Evolutionary conservation across 2,113 vertebrate genomes (phyloP), one percentile per base, ranked within the genome.

Genomic region (Ciconia stormi): DNA sequence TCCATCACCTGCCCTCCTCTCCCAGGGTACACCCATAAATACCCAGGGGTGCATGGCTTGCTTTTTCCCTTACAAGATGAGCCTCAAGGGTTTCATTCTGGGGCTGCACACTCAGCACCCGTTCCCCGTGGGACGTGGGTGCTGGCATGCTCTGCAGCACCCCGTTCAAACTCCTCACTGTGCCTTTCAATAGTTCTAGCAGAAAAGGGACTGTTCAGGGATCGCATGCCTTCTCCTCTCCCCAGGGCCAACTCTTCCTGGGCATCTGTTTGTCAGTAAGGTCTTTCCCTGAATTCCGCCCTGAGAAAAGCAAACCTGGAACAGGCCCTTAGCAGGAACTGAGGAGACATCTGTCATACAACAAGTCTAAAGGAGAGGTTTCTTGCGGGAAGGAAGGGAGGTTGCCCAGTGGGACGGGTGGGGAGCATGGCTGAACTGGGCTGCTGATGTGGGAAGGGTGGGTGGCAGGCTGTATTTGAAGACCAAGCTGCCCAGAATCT

Each of bases 381-480:
- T 76, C 44, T 71, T 72, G 23, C 16, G 69, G 53, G 27, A 61
- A n/a, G 5, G 23, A 74, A 90, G 23, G 32, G 14, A 73, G 13
- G 5, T 85, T 3, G 9, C 16, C 10, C 38, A 20, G 34, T 44
- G 14, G 32, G 23, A 15, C 0, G 0, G 11, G 6, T 47, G 10
- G 7, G 65, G 10, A 70, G 3, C n/a, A 29, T 4, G 18, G 17
- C 42, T 87, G 46, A 91, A 74, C 9, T 6, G 21, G 29, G 55
- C 12, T 62, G 22, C 38, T 42, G 47, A 8, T 63, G 9, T n/a
- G 52, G 21, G 17, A 71, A 50, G 38, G 7, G 5, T 55, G 11
- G 2, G 15, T 74, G 47, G 16, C 11, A 74, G n/a, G 17, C n/a
- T 66, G 11, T 76, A 7, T 70, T 67, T 71, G n/a, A 90, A 46